Percentiles rank a stretch among this genome's conserved stretches.
Conservation (phyloP, 2,113 vertebrate species). For the Lichenostomus cassidix region DNA sequence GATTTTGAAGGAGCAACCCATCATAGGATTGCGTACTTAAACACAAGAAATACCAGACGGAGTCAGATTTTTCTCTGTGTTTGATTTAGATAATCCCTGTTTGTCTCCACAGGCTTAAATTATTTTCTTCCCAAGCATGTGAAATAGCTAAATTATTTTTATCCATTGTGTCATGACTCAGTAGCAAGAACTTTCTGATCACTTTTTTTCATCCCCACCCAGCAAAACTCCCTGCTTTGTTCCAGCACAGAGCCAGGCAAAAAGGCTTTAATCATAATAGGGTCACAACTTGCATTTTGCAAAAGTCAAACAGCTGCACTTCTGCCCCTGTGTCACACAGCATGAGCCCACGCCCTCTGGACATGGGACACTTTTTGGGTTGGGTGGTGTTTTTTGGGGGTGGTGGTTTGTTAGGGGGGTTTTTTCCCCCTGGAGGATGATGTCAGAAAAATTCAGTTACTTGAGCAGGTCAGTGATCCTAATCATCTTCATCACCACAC, state of each 20-base stretch:
- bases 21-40: background rate
- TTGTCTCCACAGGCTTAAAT: conserved; percentile 23
- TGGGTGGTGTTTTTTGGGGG: background rate
- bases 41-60: background rate
- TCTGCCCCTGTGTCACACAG: background rate
- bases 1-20: background rate
- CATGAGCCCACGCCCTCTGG: background rate
- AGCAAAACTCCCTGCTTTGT: background rate
- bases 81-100: conserved; percentile 38
- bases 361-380: background rate
- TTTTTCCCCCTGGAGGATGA: background rate
- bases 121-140: background rate
- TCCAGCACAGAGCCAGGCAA: background rate
- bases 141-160: conserved; percentile 33
- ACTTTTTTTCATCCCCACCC: conserved; percentile 14
- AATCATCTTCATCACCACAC: background rate
- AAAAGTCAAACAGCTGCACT: background rate
- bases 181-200: background rate
- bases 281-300: background rate
- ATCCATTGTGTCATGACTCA: conserved; percentile 4
- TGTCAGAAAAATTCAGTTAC: background rate
- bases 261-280: background rate
- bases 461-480: background rate
- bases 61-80: conserved; percentile 8
- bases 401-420: background rate